Base-by-base conservation (phyloP, 2,888 invertebrate genomes). In the Onchidella celtica region DNA sequence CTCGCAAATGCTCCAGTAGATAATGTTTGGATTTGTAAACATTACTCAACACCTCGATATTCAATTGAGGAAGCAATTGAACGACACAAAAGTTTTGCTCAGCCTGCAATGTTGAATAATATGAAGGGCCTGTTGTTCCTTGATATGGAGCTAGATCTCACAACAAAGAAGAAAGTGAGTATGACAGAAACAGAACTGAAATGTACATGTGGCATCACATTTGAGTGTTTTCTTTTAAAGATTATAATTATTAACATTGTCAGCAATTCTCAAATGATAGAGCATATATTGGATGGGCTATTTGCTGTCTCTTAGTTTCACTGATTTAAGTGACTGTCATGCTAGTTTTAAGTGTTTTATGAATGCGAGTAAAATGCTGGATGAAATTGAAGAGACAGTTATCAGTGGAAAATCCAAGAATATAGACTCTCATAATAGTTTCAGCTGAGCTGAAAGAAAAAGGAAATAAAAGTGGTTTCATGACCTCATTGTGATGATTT, bases 91-190 rank as follows among this genome's bases (percentile, higher is more conserved):
- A 91, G 91, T 74, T 88, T 88, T 80, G 91, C 91, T 0, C 85
- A 88, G 36, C 92, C 92, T 3, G 87, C 85, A 21, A 92, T 93
- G 90, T 76, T 89, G 4, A 86, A 92, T 81, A 89, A 89, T 47
- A 70, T 88, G 79, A 84, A 90, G 4, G 88, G 88, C 3, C 76
- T 85, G n/a, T 36, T 92, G 3, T 89, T 87, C 83, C 85, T 88
- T 9, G 87, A 91, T 61, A 86, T 90, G 82, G 69, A 83, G 14
- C 84, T 92, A 0, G 86, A 91, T 77, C 85, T 90, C 83, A 85
- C 85, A 24, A 91, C 91, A 3, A 88, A 86, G 47, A 92, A 92
- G 84, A 89, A 91, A 91, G 92, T 92, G 40, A 36, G 65, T 14
- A 29, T 17, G 17, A 47, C 47, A 47, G 47, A 17, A 47, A 47